Evolutionary conservation across 2,113 vertebrate genomes (phyloP), one percentile per base, ranked within the genome.

Genomic region (Athene noctua): DNA sequence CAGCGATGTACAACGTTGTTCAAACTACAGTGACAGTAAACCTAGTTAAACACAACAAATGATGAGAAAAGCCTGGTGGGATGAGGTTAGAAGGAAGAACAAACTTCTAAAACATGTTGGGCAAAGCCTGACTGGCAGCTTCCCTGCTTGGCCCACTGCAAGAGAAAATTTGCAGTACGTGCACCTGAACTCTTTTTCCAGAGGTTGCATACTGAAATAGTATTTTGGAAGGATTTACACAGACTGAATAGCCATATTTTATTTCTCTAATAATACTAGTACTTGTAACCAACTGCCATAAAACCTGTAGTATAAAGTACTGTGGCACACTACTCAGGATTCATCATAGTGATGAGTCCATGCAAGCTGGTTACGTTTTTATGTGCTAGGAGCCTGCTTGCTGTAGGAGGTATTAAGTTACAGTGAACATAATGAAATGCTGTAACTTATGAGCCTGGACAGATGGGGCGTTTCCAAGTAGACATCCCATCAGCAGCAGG

Each of bases 361-460:
- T 0, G 0, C 3, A 5, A 62, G 51, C n/a, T 40, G 32, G 38
- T 83, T 80, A 20, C 1, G 3, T 51, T 80, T 88, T 78, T 58
- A 15, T 27, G 34, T 86, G 58, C 72, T 83, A 65, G 80, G 46
- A 93, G 10, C 65, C 78, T 61, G 32, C 65, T 78, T 5, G 7
- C 91, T 62, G 38, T 36, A 38, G 63, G 55, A 77, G 55, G 17
- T 58, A 86, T 92, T 94, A 86, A 95, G 46, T 77, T 94, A 82
- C 63, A 70, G 49, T 10, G 77, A 94, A n/a, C 34, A 42, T 74
- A 89, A 94, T 87, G 73, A 95, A 93, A 93, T 91, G 90, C 58
- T 90, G 1, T 85, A 71, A 91, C 2, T 0, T 54, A 40, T 36
- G 36, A 92, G 63, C 77, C 72, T 62, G 80, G 59, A 58, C 3